Evolutionary conservation across 2,113 vertebrate genomes (phyloP), one percentile per base, ranked within the genome.

Genomic region (Himantopus leucocephalus): DNA sequence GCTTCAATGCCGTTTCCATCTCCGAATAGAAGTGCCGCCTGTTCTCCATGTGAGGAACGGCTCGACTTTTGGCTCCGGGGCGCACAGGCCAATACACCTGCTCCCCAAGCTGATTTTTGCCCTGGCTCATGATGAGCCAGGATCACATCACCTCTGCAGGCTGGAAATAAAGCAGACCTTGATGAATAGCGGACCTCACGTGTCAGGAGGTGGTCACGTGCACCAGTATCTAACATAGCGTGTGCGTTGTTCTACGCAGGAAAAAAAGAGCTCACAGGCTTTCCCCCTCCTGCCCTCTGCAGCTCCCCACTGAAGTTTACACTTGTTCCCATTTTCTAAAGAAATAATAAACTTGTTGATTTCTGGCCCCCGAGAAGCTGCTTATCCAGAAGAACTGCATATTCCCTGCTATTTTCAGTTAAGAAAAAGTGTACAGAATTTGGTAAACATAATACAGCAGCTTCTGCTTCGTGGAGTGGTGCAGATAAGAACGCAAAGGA

Each of bases 191-290:
- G 4, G 58, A 34, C 24, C 37, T 67, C 15, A 3, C 5, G 47
- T 5, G 2, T 20, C 37, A 47, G n/a, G 67, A 64, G 52, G 30
- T 21, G 27, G 52, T 56, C 9, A 8, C 2, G n/a, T 16, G 45
- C 50, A 26, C 17, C 14, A 15, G n/a, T 12, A 37, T 41, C 83
- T 60, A 70, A 74, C 30, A 58, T 30, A 58, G 35, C 34, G 14
- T 1, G 30, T 10, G 37, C 5, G 12, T 6, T 26, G 26, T 26
- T 45, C 86, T 34, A 3, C 0, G 0, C 1, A 22, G 29, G 14
- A 7, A 45, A 63, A 52, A 19, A 34, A 75, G 35, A 48, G 43
- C 24, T 81, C 37, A 6, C 27, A 21, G 71, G 32, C 78, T 48
- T 63, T 27, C 56, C 43, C 67, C 53, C 63, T 41, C 47, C 52